phyloP scores from a whole-genome alignment of 2,888 invertebrate genomes.

The Leptinotarsa haldemani region DNA sequence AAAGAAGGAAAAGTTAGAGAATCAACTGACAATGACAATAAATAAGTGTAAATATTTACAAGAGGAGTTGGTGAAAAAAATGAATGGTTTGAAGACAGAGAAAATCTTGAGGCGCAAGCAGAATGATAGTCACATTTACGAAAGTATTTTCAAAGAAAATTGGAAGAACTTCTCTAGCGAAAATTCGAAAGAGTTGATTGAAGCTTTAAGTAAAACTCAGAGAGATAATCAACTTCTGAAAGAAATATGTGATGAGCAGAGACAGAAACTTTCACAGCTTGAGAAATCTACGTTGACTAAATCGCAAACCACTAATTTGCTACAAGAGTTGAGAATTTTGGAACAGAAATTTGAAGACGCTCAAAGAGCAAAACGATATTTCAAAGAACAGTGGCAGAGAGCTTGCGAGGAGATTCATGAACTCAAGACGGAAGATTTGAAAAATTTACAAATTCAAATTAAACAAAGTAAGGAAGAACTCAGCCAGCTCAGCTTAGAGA shows the following conservation, averaged over 20 bases:
- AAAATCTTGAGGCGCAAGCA: constrained; percentile 48
- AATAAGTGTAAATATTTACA: constrained; percentile 73
- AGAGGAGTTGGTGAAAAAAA: constrained; percentile 71
- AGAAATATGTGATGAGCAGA: constrained; percentile 58
- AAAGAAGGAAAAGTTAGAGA: constrained; percentile 69
- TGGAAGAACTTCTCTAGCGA: constrained; percentile 56
- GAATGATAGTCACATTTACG: constrained; percentile 45
- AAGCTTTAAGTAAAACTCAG: constrained; percentile 59
- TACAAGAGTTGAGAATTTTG: constrained; percentile 74
- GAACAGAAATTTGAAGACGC: constrained; percentile 76
- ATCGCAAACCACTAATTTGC: constrained; percentile 75
- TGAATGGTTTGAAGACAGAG: constrained; percentile 48
- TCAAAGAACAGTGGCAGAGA: constrained; percentile 81
- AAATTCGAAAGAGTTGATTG: constrained; percentile 58
- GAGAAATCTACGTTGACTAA: constrained; percentile 73
- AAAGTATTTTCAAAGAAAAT: constrained; percentile 54
- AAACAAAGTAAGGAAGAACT: constrained; percentile 64
- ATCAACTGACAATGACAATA: constrained; percentile 68
- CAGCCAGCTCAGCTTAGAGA: constrained; percentile 28
- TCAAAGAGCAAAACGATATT: constrained; percentile 76
- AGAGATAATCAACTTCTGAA: constrained; percentile 59
- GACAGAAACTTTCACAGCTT: constrained; percentile 62
- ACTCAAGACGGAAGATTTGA: constrained; percentile 70
- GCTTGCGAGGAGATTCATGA: constrained; percentile 77
- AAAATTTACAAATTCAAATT: constrained; percentile 68